A percentile compares a stretch with the other conserved stretches of the same genome.
phyloP scores from a whole-genome alignment of 1,140 invertebrate genomes.

The Sycobia sp. region DNA sequence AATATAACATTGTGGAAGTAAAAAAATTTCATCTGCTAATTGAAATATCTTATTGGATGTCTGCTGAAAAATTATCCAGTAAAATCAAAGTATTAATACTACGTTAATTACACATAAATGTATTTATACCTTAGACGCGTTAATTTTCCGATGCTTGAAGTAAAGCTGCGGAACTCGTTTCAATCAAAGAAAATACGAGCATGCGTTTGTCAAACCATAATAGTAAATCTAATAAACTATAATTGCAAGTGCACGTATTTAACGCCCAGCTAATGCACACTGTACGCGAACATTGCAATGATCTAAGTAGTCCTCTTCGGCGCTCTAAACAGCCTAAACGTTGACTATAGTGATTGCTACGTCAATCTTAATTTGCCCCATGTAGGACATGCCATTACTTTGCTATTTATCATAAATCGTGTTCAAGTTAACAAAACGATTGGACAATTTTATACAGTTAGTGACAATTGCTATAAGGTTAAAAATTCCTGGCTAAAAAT shows the following conservation, averaged over 20 bases:
- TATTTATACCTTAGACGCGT: no score
- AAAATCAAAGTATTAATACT: no score
- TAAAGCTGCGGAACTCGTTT: no score
- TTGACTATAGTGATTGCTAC: slow-evolving; percentile 47
- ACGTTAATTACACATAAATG: no score
- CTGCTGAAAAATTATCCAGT: no score
- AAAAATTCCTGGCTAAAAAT: no score
- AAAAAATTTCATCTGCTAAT: no score
- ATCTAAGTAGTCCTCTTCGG: slow-evolving; percentile 43
- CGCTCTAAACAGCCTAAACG: slow-evolving; percentile 37
- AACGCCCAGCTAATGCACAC: neutral
- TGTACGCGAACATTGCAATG: neutral
- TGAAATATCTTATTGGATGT: no score
- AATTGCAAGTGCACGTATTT: slow-evolving; percentile 7
- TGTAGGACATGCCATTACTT: slow-evolving; percentile 21
- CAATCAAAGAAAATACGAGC: no score
- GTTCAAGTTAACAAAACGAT: slow-evolving; percentile 20
- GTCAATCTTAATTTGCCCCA: slow-evolving; percentile 52
- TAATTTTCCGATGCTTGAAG: no score
- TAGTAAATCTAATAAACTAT: neutral
- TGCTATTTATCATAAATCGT: slow-evolving; percentile 20
- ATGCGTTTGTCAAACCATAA: no score
- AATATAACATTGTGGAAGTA: no score
- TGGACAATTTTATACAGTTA: slow-evolving; percentile 2
- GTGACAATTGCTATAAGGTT: neutral